Conservation (phyloP, 2,797 vertebrate genomes). For the Coracias cyanogaster region DNA sequence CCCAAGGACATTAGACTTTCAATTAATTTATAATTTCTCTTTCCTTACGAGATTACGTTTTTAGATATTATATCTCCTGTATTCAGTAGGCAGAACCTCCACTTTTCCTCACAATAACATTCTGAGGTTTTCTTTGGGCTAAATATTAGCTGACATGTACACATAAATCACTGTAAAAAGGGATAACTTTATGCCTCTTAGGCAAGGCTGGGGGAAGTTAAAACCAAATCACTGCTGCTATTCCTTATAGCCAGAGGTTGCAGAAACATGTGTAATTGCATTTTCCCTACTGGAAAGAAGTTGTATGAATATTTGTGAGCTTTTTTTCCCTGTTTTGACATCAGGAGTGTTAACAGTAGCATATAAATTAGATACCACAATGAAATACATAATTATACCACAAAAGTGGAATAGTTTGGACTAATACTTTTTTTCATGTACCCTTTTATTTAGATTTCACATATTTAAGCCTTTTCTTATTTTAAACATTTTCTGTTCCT, state of each 20-base stretch:
- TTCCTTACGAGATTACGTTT: conserved; percentile 1
- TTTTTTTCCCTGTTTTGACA: conserved; percentile 5
- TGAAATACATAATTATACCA: background rate
- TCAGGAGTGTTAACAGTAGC: background rate
- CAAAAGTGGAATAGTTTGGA: background rate
- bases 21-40: background rate
- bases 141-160: background rate
- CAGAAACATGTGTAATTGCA: conserved; percentile 21
- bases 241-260: background rate
- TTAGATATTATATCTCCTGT: background rate
- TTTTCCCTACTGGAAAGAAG: background rate
- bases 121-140: background rate
- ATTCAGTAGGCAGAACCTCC: background rate
- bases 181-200: background rate
- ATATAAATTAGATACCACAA: background rate
- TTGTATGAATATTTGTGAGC: background rate
- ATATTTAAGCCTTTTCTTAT: background rate
- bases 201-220: background rate
- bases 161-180: background rate
- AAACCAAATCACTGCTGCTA: background rate
- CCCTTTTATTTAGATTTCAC: background rate
- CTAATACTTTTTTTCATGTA: background rate
- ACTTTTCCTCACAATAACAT: background rate
- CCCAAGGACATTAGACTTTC: background rate
- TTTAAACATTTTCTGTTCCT: background rate